Conservation (phyloP, 2,797 vertebrate genomes). For the Clarias pachynema region DNA sequence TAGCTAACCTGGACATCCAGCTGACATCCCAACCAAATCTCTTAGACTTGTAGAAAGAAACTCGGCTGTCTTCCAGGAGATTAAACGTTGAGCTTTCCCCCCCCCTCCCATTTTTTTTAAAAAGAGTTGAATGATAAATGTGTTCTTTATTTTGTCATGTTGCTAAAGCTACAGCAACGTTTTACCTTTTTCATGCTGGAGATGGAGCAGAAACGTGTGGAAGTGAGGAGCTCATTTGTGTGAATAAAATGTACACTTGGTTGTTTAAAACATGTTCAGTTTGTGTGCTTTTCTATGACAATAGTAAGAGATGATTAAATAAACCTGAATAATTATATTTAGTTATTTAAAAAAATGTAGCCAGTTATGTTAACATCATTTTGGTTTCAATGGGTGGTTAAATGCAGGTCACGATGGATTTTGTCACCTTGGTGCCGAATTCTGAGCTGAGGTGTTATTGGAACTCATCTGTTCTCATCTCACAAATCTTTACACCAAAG, state of each 20-base stretch:
- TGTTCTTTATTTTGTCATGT: neutral
- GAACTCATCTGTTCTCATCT: neutral
- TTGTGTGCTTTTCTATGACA: neutral
- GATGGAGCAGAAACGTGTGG: neutral
- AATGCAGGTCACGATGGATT: neutral
- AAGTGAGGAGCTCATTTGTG: neutral
- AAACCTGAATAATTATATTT: too few species aligned
- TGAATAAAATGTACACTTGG: conserved; percentile 18
- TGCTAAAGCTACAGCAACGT: neutral
- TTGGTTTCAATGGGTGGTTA: too few species aligned
- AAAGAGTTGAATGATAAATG: neutral
- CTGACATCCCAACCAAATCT: neutral
- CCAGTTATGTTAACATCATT: neutral
- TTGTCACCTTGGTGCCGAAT: neutral
- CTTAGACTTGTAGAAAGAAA: neutral
- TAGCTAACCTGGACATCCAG: too few species aligned
- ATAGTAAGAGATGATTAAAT: neutral
- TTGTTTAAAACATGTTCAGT: neutral
- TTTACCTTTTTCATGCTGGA: conserved; percentile 10
- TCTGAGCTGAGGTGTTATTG: neutral
- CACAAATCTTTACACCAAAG: neutral
- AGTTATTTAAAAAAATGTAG: too few species aligned
- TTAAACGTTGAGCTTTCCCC: rapidly evolving
- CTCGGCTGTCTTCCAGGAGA: neutral
- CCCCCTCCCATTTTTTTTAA: neutral